Evolutionary conservation across 2,113 vertebrate species (phyloP).

Genomic region (Telmatochromis sp.): DNA sequence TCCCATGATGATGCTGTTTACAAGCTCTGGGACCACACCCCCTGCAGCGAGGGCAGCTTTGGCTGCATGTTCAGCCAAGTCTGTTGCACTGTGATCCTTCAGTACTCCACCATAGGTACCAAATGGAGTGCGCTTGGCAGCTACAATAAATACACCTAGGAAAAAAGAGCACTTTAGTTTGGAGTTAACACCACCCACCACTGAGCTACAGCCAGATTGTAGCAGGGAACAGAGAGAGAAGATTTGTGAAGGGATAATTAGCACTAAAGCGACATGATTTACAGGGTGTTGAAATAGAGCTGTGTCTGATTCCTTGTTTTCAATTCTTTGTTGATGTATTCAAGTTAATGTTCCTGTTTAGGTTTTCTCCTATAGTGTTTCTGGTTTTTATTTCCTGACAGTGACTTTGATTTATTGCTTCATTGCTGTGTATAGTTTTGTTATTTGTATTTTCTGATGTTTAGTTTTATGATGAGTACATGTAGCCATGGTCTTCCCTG

Average conservation of each 20-base stretch:
- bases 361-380: background rate
- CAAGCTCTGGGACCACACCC: conserved; percentile 77
- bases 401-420: background rate
- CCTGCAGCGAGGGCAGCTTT: conserved; percentile 82
- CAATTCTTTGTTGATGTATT: background rate
- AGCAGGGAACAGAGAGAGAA: background rate
- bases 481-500: background rate
- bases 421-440: background rate
- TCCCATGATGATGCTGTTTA: conserved; percentile 87
- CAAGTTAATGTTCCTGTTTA: background rate
- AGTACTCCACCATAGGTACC: conserved; percentile 85
- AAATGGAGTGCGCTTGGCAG: conserved; percentile 91
- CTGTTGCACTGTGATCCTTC: conserved; percentile 85
- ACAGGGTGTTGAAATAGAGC: background rate
- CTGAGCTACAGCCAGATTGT: background rate
- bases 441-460: background rate
- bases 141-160: conserved; percentile 88
- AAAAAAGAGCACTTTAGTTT: background rate
- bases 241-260: background rate
- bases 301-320: background rate
- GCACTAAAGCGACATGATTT: background rate
- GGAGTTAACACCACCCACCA: background rate
- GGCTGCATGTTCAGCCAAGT: conserved; percentile 82
- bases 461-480: background rate
- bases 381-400: background rate